A percentile compares a stretch with the other conserved stretches of the same genome.
phyloP scores from a whole-genome alignment of 2,888 invertebrate species.

The Andrena haemorrhoa region DNA sequence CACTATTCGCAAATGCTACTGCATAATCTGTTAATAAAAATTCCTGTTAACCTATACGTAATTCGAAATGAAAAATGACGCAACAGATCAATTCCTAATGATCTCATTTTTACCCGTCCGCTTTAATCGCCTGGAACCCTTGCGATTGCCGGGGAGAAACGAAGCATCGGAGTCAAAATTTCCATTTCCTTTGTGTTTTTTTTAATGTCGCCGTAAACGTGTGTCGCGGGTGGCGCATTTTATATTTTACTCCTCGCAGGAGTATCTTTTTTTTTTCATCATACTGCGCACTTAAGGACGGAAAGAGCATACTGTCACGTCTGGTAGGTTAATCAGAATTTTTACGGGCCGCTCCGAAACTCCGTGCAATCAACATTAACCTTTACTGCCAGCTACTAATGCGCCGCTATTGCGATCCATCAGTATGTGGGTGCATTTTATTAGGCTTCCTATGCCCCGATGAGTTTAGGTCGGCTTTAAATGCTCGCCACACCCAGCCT shows the following conservation, averaged over 20 bases:
- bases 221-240: slow-evolving; percentile 30
- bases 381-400: slow-evolving; percentile 71
- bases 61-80: background rate
- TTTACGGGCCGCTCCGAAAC: slow-evolving; percentile 67
- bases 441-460: slow-evolving; percentile 56
- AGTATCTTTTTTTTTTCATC: slow-evolving; percentile 40
- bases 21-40: background rate
- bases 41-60: background rate
- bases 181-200: slow-evolving; percentile 19
- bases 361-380: slow-evolving; percentile 72
- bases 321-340: slow-evolving; percentile 72
- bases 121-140: background rate
- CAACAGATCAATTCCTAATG: background rate
- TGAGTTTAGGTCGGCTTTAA: slow-evolving; percentile 49
- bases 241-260: slow-evolving; percentile 52
- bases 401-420: slow-evolving; percentile 65
- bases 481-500: slow-evolving; percentile 50
- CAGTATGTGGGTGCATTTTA: slow-evolving; percentile 70
- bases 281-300: slow-evolving; percentile 23
- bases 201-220: slow-evolving; percentile 46
- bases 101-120: background rate
- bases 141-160: slow-evolving; percentile 1
- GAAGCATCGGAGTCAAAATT: slow-evolving; percentile 3
- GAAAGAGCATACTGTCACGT: slow-evolving; percentile 64
- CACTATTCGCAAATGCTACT: background rate